Percentiles rank a stretch among this genome's conserved stretches.
These are phyloP conservation scores for Mesitornis unicolor DNA, from an alignment of 2,113 vertebrate genomes.

Conservation along the genomic window DNA sequence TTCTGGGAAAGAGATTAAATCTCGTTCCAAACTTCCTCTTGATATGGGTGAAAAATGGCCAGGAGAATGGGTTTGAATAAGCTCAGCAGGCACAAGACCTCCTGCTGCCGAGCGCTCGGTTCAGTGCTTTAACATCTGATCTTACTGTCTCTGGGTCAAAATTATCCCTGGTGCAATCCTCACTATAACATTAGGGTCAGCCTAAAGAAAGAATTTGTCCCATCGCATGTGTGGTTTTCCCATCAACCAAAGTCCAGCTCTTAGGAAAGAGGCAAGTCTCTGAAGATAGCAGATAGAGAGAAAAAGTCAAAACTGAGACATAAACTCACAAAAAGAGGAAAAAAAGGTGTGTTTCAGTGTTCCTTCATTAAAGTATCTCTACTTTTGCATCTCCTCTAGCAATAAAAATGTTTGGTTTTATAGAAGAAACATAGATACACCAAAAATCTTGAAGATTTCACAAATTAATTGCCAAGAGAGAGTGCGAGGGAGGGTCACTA, in stretches of 20 bases:
- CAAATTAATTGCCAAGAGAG: background rate
- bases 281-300: background rate
- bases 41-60: background rate
- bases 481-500: background rate
- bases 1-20: conserved; percentile 34
- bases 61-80: background rate
- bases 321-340: background rate
- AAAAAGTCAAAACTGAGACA: conserved; percentile 11
- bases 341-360: background rate
- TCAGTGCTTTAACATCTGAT: conserved; percentile 32
- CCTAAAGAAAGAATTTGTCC: background rate
- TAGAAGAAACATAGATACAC: background rate
- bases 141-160: background rate
- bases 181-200: background rate
- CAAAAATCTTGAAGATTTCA: background rate
- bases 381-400: background rate
- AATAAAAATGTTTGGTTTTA: background rate
- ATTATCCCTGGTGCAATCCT: background rate
- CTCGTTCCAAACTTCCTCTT: background rate
- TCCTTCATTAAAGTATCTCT: background rate
- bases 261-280: background rate
- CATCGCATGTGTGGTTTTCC: background rate
- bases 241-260: background rate
- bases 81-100: conserved; percentile 16
- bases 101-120: conserved; percentile 23